These are phyloP conservation scores for Trilocha varians DNA, from an alignment of 2,888 invertebrate genomes.

Conservation along the genomic window DNA sequence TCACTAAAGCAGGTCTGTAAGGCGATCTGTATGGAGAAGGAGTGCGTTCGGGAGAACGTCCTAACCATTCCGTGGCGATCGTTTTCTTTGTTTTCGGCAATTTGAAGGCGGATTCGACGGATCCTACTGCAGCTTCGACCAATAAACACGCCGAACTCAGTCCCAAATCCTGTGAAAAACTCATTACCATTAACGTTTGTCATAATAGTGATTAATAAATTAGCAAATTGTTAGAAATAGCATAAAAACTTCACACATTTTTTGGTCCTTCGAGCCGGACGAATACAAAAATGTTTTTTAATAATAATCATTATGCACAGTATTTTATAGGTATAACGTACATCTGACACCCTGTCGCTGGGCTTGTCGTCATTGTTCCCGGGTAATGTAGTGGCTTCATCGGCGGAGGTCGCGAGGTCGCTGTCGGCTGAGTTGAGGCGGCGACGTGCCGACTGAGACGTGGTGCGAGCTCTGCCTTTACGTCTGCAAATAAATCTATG, in stretches of 20 bases:
- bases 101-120: slow-evolving; percentile 86
- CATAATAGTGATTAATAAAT: no score
- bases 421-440: slow-evolving; percentile 85
- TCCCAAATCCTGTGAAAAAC: slow-evolving; percentile 48
- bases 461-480: slow-evolving; percentile 78
- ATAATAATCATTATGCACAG: no score
- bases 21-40: slow-evolving; percentile 60
- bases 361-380: slow-evolving; percentile 7
- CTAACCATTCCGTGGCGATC: slow-evolving; percentile 92
- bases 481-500: no score
- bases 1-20: slow-evolving; percentile 48
- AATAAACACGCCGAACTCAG: slow-evolving; percentile 86
- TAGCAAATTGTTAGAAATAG: no score
- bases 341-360: slow-evolving; percentile 24
- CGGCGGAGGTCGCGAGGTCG: slow-evolving; percentile 81
- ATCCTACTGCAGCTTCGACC: slow-evolving; percentile 89
- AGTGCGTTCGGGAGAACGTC: slow-evolving; percentile 77
- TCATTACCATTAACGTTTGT: no score
- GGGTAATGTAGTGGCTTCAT: slow-evolving; percentile 63
- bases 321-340: slow-evolving; percentile 8
- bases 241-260: no score
- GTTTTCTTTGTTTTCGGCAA: slow-evolving; percentile 95
- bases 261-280: no score
- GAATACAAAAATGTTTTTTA: no score
- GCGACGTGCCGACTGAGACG: slow-evolving; percentile 75